A percentile compares a stretch with the other conserved stretches of the same genome.
These are phyloP conservation scores for Chloropsis cyanopogon DNA, from an alignment of 2,113 vertebrate species.

Conservation along the genomic window DNA sequence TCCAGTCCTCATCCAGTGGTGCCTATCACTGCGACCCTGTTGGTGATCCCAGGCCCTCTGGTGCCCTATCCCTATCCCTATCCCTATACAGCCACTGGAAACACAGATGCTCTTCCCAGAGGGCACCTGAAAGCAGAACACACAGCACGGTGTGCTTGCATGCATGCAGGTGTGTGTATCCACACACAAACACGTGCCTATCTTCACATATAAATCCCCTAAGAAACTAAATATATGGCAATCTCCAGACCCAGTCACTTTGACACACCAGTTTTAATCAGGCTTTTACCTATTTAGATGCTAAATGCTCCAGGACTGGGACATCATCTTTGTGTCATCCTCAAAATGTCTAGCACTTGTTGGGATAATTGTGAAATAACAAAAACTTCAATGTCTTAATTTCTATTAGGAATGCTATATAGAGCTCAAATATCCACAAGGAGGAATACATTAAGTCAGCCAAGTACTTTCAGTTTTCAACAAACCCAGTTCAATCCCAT, in stretches of 20 bases:
- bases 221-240: background rate
- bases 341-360: background rate
- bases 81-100: background rate
- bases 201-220: background rate
- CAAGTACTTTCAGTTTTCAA: background rate
- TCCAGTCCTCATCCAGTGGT: background rate
- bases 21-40: background rate
- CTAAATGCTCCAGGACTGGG: background rate
- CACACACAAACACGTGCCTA: rapidly evolving
- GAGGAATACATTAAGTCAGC: background rate
- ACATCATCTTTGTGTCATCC: background rate
- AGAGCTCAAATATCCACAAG: background rate
- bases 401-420: background rate
- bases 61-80: background rate
- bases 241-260: background rate
- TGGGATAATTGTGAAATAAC: background rate
- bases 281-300: background rate
- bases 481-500: background rate
- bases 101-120: background rate
- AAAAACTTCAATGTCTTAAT: background rate
- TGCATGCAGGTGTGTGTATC: too few relatives aligned
- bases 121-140: background rate
- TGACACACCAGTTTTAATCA: background rate
- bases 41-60: background rate
- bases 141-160: rapidly evolving